Base-by-base conservation (phyloP, 2,113 vertebrate genomes). In the Asarcornis scutulata region DNA sequence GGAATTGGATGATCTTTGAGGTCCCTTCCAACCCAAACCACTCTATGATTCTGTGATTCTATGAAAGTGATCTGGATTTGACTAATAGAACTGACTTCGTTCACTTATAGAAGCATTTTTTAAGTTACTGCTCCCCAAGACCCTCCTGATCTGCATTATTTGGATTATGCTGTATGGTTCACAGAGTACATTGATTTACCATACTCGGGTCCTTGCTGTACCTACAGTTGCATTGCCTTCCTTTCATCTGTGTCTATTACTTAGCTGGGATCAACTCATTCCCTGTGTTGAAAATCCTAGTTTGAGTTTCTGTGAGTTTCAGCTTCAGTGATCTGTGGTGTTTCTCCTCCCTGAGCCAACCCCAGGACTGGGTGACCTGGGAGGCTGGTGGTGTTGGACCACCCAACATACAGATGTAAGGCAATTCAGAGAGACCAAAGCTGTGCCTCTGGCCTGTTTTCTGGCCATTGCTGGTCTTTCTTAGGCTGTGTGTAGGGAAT, bases 41-140 rank as follows among this genome's bases (percentile, higher is more conserved):
- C 25, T 52, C 23, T 52, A 13, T 52, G 50, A 25, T 52, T 52
- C 50, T 52, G 11, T 52, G 23, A 25, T 50, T 50, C 21, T 50
- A 50, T 25, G 23, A 48, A 58, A 74, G 26, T 58, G 10, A 8
- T 88, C 34, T 74, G 40, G 6, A 32, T 80, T 46, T 74, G 44
- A 77, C 38, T 8, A 69, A 34, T 69, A 58, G 7, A 80, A 73
- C 14, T 27, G 23, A 58, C 8, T 64, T 79, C 11, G 6, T 82
- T 63, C 0, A 0, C 20, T 81, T 58, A 21, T 7, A 34, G 3
- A 63, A 34, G 2, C 32, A 17, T 44, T 60, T 80, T 88, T 92
- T 66, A 63, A 73, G 34, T 46, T 26, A 44, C 3, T 26, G 8
- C 20, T 4, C 9, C 15, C 18, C 15, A 62, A 0, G 2, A 34